Percentiles rank a stretch among this genome's conserved stretches.
These are phyloP conservation scores for Drusus annulatus DNA, from an alignment of 1,140 invertebrate species.

Conservation along the genomic window DNA sequence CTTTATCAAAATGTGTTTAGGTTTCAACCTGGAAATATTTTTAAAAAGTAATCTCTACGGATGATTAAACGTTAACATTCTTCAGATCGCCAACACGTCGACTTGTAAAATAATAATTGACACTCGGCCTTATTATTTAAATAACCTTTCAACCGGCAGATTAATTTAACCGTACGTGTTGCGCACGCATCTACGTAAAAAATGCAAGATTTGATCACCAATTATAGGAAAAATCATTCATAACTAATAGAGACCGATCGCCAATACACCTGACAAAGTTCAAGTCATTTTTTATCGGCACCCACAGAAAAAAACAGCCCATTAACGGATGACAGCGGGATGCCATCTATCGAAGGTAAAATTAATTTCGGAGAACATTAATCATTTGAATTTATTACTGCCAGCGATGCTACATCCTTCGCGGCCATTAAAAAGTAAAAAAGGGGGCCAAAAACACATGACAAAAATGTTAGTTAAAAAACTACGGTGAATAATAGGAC, in stretches of 20 bases:
- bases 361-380: conserved; percentile 58
- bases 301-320: conserved; percentile 45
- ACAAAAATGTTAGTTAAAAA: conserved; percentile 57
- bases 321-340: conserved; percentile 59
- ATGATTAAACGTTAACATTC: not conserved
- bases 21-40: no score
- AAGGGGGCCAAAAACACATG: conserved; percentile 53
- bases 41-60: not conserved
- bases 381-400: conserved; percentile 59
- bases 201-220: conserved; percentile 8
- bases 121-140: conserved; percentile 22
- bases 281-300: conserved; percentile 50
- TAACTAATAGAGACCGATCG: conserved; percentile 48
- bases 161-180: conserved; percentile 11
- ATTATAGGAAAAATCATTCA: conserved; percentile 48
- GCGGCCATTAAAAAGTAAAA: conserved; percentile 52
- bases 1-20: no score
- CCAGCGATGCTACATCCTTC: conserved; percentile 53
- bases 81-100: not conserved
- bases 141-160: conserved; percentile 27
- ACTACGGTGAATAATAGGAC: conserved; percentile 52
- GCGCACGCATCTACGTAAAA: not conserved
- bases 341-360: conserved; percentile 58
- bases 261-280: conserved; percentile 55
- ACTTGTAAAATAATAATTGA: not conserved